Evolutionary conservation across 2,113 vertebrate species (phyloP).

Genomic region (Crypturellus undulatus): DNA sequence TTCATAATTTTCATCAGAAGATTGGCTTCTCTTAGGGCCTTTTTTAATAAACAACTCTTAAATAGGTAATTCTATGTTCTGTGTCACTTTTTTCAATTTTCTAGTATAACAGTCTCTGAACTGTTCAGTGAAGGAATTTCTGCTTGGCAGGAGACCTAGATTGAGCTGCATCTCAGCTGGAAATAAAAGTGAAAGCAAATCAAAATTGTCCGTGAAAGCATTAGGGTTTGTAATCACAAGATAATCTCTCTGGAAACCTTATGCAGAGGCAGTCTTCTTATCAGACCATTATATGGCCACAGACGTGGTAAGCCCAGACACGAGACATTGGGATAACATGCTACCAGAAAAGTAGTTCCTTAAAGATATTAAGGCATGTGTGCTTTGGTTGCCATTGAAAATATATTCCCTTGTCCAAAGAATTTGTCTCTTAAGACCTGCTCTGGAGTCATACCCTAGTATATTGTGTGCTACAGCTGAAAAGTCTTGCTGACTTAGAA

Average conservation of each 20-base stretch:
- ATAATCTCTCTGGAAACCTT: neutral
- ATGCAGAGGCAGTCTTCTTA: neutral
- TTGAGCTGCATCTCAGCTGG: neutral
- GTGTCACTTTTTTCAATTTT: neutral
- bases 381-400: neutral
- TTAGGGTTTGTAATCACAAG: neutral
- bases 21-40: neutral
- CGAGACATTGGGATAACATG: neutral
- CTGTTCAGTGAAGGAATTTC: neutral
- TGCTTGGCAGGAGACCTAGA: neutral
- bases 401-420: neutral
- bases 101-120: neutral
- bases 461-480: neutral
- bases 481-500: neutral
- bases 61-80: neutral
- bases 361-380: neutral
- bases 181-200: neutral
- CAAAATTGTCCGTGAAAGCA: neutral
- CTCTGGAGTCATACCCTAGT: neutral
- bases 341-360: neutral
- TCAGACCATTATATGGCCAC: neutral
- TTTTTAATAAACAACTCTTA: neutral
- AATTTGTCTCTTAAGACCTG: neutral
- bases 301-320: neutral
- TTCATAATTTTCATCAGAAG: neutral